phyloP scores from a whole-genome alignment of 2,797 vertebrate genomes.

The Melanotaenia maccullochi region DNA sequence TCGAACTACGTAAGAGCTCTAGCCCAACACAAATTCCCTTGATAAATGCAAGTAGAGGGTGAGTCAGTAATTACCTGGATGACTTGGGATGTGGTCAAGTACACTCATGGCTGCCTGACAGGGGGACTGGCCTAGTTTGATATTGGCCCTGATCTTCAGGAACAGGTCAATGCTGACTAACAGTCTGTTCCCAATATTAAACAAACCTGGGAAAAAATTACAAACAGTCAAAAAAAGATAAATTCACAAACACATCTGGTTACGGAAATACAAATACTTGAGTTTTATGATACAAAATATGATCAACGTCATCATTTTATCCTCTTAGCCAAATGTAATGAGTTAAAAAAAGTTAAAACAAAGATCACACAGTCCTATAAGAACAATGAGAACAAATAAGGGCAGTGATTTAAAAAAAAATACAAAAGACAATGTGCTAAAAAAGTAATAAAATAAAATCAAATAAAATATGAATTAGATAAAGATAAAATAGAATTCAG shows the following conservation, averaged over 20 bases:
- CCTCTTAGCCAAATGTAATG: background rate
- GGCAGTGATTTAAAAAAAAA: too few species aligned
- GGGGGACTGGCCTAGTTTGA: slow-evolving; percentile 90
- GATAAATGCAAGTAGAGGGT: background rate
- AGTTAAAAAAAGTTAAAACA: background rate
- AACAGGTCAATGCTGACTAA: slow-evolving; percentile 96
- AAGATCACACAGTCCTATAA: too few species aligned
- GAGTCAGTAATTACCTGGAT: slow-evolving; percentile 64
- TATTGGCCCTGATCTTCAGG: slow-evolving; percentile 89
- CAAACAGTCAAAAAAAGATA: background rate
- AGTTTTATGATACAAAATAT: background rate
- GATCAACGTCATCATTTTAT: background rate
- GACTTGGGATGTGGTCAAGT: slow-evolving; percentile 79
- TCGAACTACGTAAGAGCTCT: background rate
- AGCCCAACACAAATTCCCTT: background rate
- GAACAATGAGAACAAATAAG: too few species aligned
- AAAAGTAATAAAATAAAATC: too few species aligned
- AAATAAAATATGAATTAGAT: too few species aligned
- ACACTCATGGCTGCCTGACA: slow-evolving; percentile 82
- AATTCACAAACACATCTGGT: too few species aligned
- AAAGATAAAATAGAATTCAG: too few species aligned
- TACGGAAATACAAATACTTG: background rate
- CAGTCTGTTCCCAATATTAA: slow-evolving; percentile 95
- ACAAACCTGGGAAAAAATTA: slow-evolving; percentile 86
- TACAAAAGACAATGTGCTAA: too few species aligned